phyloP scores from a whole-genome alignment of 2,888 invertebrate species.

The Polietes domitor region DNA sequence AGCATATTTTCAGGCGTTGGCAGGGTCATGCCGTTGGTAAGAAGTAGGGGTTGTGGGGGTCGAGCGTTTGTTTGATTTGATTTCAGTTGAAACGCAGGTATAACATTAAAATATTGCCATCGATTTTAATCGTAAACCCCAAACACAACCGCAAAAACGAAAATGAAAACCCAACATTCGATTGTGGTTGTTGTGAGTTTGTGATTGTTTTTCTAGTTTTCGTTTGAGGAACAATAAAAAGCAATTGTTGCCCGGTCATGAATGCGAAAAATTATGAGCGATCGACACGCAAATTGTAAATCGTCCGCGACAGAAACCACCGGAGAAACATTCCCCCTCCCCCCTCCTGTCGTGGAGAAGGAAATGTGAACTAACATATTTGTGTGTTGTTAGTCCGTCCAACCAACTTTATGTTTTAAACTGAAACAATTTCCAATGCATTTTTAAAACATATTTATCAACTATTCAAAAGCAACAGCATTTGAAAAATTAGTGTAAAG shows the following conservation, averaged over 20 bases:
- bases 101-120: slow-evolving; percentile 52
- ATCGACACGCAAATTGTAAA: slow-evolving; percentile 69
- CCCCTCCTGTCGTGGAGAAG: no score
- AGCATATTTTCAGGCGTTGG: slow-evolving; percentile 48
- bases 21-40: slow-evolving; percentile 19
- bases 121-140: slow-evolving; percentile 49
- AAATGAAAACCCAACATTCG: slow-evolving; percentile 39
- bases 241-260: slow-evolving; percentile 64
- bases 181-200: slow-evolving; percentile 43
- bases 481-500: background rate
- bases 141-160: background rate
- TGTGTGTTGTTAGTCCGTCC: background rate
- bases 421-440: slow-evolving; percentile 49
- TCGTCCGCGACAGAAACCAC: slow-evolving; percentile 20
- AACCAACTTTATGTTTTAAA: slow-evolving; percentile 42
- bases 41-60: background rate
- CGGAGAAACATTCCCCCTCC: slow-evolving; percentile 13
- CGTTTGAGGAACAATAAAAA: slow-evolving; percentile 11
- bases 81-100: slow-evolving; percentile 17
- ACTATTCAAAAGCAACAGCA: slow-evolving; percentile 25
- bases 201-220: slow-evolving; percentile 35
- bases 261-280: slow-evolving; percentile 69
- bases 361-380: background rate
- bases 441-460: slow-evolving; percentile 47
- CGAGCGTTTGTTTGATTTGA: background rate